Base-by-base conservation (phyloP, 2,888 invertebrate species). In the Sussaba pulchella region DNA sequence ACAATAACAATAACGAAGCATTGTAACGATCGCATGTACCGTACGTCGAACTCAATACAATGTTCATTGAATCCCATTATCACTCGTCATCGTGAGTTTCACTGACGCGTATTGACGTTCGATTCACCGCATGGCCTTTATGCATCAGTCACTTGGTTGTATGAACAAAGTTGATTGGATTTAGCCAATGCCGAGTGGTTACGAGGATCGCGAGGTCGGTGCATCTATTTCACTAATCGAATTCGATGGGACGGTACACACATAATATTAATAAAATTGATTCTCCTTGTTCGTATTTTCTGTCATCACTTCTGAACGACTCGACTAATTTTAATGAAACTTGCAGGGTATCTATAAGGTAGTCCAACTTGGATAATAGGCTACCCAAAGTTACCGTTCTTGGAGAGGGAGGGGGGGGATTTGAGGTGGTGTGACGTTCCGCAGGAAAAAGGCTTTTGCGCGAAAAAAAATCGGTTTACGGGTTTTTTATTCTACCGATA, bases 1-100 rank as follows among this genome's bases (percentile, higher is more conserved):
- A 26, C 26, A 70, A 70, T 70, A 70, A 57, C 21, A n/a, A 45
- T 70, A 70, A 70, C 19, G 70, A 70, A 57, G 70, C 43, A 57
- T 70, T 70, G 57, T 57, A 70, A 31, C 45, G 43, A 57, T 57
- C 24, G 24, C 41, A 24, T 43, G 26, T 19, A 24, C 3, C 31
- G 19, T 45, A 43, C 21, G 52, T 52, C 45, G 43, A 57, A 26
- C 6, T 45, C 70, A 54, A n/a, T 31, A n/a, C n/a, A 57, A 57
- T 54, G 31, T 54, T 57, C 31, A 70, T 70, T 57, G 43, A 57
- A 70, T 45, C 45, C 21, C 17, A 45, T 70, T 57, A 70, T 70
- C 26, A 36, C 57, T 26, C 26, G 57, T 52, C 45, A 43, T 43
- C 31, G 57, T 10, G 24, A 17, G 14, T 26, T 14, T 17, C 17